Conservation (phyloP, 2,113 vertebrate genomes). For the Centropus unirufus region DNA sequence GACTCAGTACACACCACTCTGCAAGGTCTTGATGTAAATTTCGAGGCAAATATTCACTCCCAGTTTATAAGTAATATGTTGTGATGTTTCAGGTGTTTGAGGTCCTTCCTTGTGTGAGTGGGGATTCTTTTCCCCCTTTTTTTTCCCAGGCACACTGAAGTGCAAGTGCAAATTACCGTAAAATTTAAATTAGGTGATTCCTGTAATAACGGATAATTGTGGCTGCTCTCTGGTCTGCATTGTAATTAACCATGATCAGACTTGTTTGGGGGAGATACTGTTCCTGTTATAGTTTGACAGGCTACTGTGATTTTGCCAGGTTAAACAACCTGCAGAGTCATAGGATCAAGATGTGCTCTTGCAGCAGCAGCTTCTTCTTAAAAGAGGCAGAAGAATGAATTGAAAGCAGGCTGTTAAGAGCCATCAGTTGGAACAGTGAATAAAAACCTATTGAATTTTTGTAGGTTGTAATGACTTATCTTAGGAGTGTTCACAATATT, state of each 20-base stretch:
- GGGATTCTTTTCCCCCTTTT: conserved; percentile 5
- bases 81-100: conserved; percentile 64
- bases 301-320: conserved; percentile 75
- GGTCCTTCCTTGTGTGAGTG: conserved; percentile 50
- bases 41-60: conserved; percentile 40
- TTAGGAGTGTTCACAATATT: background rate
- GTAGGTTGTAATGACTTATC: background rate
- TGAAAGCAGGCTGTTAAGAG: conserved; percentile 3
- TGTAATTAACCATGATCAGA: conserved; percentile 91
- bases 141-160: conserved; percentile 73
- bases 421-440: background rate
- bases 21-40: conserved; percentile 56
- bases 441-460: conserved; percentile 1
- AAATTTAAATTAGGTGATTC: conserved; percentile 91
- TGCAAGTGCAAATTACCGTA: conserved; percentile 86
- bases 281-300: conserved; percentile 78
- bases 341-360: conserved; percentile 8
- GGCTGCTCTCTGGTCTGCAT: conserved; percentile 83
- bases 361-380: conserved; percentile 21
- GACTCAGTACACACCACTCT: conserved; percentile 21
- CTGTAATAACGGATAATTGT: conserved; percentile 92
- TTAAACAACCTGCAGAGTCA: conserved; percentile 70
- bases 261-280: conserved; percentile 81
- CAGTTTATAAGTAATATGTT: conserved; percentile 45
- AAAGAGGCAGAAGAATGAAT: conserved; percentile 17